These are phyloP conservation scores for Gnatocerus cornutus DNA, from an alignment of 2,888 invertebrate genomes.

Conservation along the genomic window DNA sequence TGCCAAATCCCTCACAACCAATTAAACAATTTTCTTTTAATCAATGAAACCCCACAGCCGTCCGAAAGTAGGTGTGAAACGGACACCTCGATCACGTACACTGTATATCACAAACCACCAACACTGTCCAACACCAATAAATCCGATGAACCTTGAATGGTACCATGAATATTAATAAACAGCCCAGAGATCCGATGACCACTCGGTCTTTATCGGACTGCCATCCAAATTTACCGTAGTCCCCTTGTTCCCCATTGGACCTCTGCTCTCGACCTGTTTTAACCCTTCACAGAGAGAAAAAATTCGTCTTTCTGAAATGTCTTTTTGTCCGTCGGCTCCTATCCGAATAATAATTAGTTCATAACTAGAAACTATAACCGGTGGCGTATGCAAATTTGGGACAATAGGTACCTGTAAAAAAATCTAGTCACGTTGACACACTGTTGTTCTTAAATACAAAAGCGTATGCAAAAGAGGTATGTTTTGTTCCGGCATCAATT, in stretches of 20 bases:
- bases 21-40: neutral
- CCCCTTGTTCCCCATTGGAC: conserved; percentile 24
- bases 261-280: conserved; percentile 20
- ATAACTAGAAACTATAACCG: conserved; percentile 58
- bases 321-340: conserved; percentile 33
- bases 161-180: conserved; percentile 39
- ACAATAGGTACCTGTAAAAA: conserved; percentile 63
- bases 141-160: conserved; percentile 31
- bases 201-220: conserved; percentile 57
- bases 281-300: conserved; percentile 20
- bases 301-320: neutral
- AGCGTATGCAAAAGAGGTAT: conserved; percentile 47
- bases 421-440: conserved; percentile 59
- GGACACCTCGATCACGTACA: conserved; percentile 13
- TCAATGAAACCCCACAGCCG: conserved; percentile 2
- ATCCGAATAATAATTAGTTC: conserved; percentile 39
- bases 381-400: conserved; percentile 61
- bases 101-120: conserved; percentile 23
- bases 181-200: conserved; percentile 52
- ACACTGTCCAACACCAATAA: conserved; percentile 15
- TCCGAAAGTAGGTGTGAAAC: conserved; percentile 22
- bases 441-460: conserved; percentile 51
- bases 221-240: conserved; percentile 54
- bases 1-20: conserved; percentile 1
- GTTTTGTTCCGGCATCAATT: conserved; percentile 44